Evolutionary conservation across 2,888 invertebrate species (phyloP).

Genomic region (Polyommatus icarus): DNA sequence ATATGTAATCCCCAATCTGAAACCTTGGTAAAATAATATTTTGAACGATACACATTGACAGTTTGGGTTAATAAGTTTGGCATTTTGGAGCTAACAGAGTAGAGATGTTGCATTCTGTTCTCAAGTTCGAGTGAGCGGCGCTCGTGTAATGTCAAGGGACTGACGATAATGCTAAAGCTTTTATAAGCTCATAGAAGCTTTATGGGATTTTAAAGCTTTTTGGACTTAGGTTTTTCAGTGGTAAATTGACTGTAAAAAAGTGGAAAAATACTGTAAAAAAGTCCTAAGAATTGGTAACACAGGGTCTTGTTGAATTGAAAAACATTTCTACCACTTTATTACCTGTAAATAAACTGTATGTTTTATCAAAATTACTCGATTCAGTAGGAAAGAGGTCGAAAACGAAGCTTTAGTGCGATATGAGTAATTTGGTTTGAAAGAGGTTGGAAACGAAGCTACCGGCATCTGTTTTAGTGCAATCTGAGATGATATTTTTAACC

Average conservation of each 20-base stretch:
- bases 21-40: background rate
- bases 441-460: background rate
- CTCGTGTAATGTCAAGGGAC: constrained; percentile 48
- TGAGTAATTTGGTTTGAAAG: background rate
- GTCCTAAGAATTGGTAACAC: no score
- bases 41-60: constrained; percentile 4
- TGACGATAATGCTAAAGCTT: constrained; percentile 35
- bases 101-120: constrained; percentile 34
- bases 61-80: constrained; percentile 24
- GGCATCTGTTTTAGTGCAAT: background rate
- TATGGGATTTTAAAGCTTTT: background rate
- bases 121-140: constrained; percentile 46
- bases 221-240: background rate
- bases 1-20: background rate
- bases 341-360: no score
- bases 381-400: no score
- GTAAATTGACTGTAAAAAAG: background rate
- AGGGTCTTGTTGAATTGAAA: no score
- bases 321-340: no score
- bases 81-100: constrained; percentile 27
- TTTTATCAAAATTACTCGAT: no score
- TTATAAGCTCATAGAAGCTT: constrained; percentile 18
- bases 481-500: constrained; percentile 1
- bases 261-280: no score
- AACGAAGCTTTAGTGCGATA: no score